A percentile compares a stretch with the other conserved stretches of the same genome.
These are phyloP conservation scores for Oscheius sp. DNA, from an alignment of 2,888 invertebrate species.

Conservation along the genomic window DNA sequence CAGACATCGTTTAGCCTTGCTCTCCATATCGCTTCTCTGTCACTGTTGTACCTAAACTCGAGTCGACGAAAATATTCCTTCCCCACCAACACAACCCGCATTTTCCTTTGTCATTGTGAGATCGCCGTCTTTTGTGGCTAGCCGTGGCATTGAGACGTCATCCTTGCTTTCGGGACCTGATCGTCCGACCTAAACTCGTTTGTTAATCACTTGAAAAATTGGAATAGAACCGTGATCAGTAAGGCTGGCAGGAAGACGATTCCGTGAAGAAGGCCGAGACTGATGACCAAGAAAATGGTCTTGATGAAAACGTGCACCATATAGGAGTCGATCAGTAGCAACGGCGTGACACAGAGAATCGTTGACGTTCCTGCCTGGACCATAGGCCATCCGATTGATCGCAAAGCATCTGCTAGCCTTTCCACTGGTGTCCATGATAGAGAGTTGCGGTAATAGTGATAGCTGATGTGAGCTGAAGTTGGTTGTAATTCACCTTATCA, in stretches of 20 bases:
- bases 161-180: conserved; percentile 27
- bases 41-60: conserved; percentile 9
- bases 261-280: conserved; percentile 60
- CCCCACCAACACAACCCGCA: conserved; percentile 1
- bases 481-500: background rate
- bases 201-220: background rate
- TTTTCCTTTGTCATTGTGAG: conserved; percentile 30
- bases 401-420: conserved; percentile 60
- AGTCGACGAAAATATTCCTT: background rate
- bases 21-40: conserved; percentile 30
- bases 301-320: conserved; percentile 63
- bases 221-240: conserved; percentile 50
- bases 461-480: conserved; percentile 61
- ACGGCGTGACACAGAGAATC: conserved; percentile 55
- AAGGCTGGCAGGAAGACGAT: conserved; percentile 63
- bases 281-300: conserved; percentile 59
- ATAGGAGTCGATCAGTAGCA: conserved; percentile 57
- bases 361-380: conserved; percentile 63
- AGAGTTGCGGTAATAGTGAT: conserved; percentile 65
- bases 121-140: conserved; percentile 20
- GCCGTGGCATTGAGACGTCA: conserved; percentile 32
- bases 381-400: conserved; percentile 66
- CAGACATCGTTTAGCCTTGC: conserved; percentile 12
- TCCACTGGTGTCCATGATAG: conserved; percentile 54
- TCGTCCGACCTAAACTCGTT: conserved; percentile 25